Percentiles rank a stretch among this genome's conserved stretches.
phyloP scores from a whole-genome alignment of 35 echinoderm and acorn worm species.

The Acanthaster planci region DNA sequence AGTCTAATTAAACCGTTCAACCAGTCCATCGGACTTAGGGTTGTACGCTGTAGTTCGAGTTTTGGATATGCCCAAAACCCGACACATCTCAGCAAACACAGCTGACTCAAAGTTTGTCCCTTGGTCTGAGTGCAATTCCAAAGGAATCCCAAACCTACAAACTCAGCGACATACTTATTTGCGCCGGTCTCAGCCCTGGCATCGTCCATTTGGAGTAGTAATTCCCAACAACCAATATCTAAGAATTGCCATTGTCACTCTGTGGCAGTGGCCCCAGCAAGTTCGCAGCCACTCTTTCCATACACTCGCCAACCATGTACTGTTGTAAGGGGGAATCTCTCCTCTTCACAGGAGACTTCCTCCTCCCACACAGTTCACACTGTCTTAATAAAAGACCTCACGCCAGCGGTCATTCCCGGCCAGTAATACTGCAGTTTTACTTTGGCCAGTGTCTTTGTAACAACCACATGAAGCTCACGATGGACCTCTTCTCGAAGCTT shows the following conservation, averaged over 20 bases:
- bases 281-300: conserved; percentile 33
- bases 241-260: conserved; percentile 28
- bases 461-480: neutral
- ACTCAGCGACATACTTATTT: conserved; percentile 44
- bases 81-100: conserved; percentile 20
- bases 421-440: neutral
- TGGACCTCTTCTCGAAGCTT: neutral
- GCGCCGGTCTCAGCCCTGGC: conserved; percentile 37
- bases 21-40: conserved; percentile 20
- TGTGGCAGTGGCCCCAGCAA: conserved; percentile 22
- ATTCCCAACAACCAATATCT: conserved; percentile 19
- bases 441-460: conserved; percentile 5
- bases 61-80: neutral
- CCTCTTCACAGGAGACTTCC: conserved; percentile 39
- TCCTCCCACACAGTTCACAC: conserved; percentile 23
- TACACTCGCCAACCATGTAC: conserved; percentile 8
- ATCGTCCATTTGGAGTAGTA: conserved; percentile 44
- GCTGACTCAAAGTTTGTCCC: conserved; percentile 5
- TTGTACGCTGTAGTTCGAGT: neutral
- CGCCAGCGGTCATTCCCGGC: conserved; percentile 10
- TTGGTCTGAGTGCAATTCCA: conserved; percentile 9
- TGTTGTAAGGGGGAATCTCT: neutral
- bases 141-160: conserved; percentile 20
- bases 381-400: conserved; percentile 25
- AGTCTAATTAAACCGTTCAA: conserved; percentile 36